Evolutionary conservation across 2,113 vertebrate genomes (phyloP), one percentile per base, ranked within the genome.

Genomic region (Ptychochromis oligacanthus): DNA sequence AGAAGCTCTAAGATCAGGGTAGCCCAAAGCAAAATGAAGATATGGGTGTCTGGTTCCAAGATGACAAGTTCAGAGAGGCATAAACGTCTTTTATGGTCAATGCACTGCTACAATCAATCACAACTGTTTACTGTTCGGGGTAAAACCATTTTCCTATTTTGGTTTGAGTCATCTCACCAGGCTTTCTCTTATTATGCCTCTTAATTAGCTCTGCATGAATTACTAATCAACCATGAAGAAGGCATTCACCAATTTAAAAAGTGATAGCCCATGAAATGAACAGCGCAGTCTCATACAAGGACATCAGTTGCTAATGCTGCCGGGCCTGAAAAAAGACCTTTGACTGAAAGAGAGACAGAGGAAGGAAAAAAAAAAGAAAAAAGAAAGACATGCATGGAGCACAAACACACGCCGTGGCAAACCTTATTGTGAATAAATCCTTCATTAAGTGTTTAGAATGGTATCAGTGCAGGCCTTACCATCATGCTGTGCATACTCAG

Each of bases 211-310:
- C 88, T 84, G 90, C 95, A 94, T 92, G 93, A 96, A 95, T 95
- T 94, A 92, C 92, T 95, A 95, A 96, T 96, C 95, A 95, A 93
- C 88, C 93, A 81, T 95, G 93, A 94, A 94, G 92, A 93, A 94
- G 93, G 93, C 94, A 95, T 94, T 93, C 88, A 87, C 92, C 92
- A 95, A 95, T 96, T 95, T 95, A 93, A 95, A 94, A 95, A 90
- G 94, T 94, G 95, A 96, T 95, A 93, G 93, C 83, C 95, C 94
- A 94, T 95, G 95, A 96, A 95, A 96, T 96, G 94, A 96, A 94
- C 92, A 93, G 93, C 85, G 83, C 84, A 84, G 91, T 80, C 84
- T 89, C 91, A 91, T 76, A 90, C 60, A 70, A 88, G 84, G 85
- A 89, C 91, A 93, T 92, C 92, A 91, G 91, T 93, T 90, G 89